Base-by-base conservation (phyloP, 2,797 vertebrate species). In the Anas bernieri region DNA sequence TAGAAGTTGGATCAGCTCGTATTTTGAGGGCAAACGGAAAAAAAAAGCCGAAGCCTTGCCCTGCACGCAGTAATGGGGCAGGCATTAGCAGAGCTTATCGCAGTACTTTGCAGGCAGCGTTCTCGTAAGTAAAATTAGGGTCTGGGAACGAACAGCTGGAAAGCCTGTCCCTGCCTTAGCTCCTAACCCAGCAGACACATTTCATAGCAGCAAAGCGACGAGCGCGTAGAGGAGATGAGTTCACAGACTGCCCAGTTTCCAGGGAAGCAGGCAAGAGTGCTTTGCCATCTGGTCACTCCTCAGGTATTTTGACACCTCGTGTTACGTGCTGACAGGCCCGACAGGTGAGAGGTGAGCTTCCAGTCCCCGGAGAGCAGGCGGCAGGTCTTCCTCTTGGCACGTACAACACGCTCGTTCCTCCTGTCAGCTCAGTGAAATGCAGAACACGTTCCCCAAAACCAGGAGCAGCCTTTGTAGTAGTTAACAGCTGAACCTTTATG, bases 1-100 rank as follows among this genome's bases (percentile, higher is more conserved):
- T 81, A 97, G 91, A 88, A 90, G 55, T 33, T 48, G 75, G 77
- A 90, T 68, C 48, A 79, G 78, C 89, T 95, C 50, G 7, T 45
- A 73, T 89, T 95, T 94, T 79, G 86, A 96, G 97, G 86, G 70
- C 84, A 86, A 2, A 3, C 4, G 25, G 45, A 43, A 6, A 45
- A 63, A 73, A 73, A 46, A 73, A 79, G 61, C 55, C 84, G 61
- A 18, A 91, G 79, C 59, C 64, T 70, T 90, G 39, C 64, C 69
- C 82, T 56, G 91, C 37, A 58, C 33, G 79, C 95, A 95, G 89
- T 12, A 78, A 67, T 3, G 62, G 55, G 54, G 73, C 48, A 88
- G n/a, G 30, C 33, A 69, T 39, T 18, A 92, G 46, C 76, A 52
- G 41, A 37, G 72, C 16, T 68, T 37, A 56, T 1, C 67, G 77